Base-by-base conservation (phyloP, 2,888 invertebrate genomes). In the Rhamphomyia laevipes region DNA sequence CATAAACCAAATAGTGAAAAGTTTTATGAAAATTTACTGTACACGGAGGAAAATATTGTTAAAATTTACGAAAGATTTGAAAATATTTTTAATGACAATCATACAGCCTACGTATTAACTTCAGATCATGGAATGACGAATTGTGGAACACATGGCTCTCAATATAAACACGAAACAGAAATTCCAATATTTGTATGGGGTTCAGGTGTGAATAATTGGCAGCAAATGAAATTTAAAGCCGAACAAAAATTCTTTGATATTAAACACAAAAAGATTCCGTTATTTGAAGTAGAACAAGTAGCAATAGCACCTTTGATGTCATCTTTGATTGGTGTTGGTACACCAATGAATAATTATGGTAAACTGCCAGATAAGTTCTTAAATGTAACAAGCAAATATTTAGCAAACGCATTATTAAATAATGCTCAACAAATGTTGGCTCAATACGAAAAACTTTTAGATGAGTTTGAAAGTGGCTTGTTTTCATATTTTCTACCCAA, bases 121-220 rank as follows among this genome's bases (percentile, higher is more conserved):
- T 81, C 97, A 10, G 97, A 99, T 71, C 97, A 99, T 74, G 97
- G 96, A 51, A 99, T 99, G 99, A 97, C 97, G 13, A 84, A 96
- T 70, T 94, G 95, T 87, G 97, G 86, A 41, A 93, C 95, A 1
- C 97, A 97, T 73, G 97, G 97, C 9, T 84, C 91, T 58, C 95
- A 96, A 2, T 83, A 86, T 51, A 68, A 76, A 4, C 81, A 85
- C 63, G 97, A 97, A 74, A 97, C 95, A 1, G 78, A 89, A 67
- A 93, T 93, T 4, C 97, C 99, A 0, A 77, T 95, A 57, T 80
- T 99, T 31, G 80, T 82, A 11, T 99, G 97, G 97, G 99, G 99
- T n/a, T 81, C 92, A 41, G 96, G 97, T 21, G 73, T 91, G 2
- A 68, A 63, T 38, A 51, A 53, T 47, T 51, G 53, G 52, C 18